Conservation (phyloP, 2,888 invertebrate genomes). For the Diogma glabrata region DNA sequence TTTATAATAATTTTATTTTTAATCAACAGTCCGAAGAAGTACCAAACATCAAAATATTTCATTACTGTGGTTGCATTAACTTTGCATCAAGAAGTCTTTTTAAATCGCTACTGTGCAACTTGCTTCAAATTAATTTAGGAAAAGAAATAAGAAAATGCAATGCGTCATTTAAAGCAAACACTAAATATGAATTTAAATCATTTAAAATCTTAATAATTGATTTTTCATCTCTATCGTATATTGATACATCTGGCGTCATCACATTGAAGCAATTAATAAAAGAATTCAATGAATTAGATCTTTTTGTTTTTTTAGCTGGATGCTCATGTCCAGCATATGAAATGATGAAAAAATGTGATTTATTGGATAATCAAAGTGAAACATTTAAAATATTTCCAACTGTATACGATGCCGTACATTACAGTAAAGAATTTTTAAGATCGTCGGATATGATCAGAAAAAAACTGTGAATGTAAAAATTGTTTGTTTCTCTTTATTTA, state of each 20-base stretch:
- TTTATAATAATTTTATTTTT: neutral
- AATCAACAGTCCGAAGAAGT: conserved; percentile 42
- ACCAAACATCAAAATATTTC: conserved; percentile 47
- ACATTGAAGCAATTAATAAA: conserved; percentile 36
- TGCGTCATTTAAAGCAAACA: conserved; percentile 8
- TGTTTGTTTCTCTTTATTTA: no score
- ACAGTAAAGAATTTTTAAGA: conserved; percentile 12
- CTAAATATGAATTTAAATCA: conserved; percentile 14
- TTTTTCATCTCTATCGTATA: conserved; percentile 44
- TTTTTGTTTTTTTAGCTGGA: conserved; percentile 40
- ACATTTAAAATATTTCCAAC: conserved; percentile 26
- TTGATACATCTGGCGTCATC: conserved; percentile 45
- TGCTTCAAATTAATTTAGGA: conserved; percentile 17
- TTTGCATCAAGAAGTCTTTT: conserved; percentile 46
- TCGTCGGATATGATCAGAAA: no score
- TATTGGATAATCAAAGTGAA: conserved; percentile 27
- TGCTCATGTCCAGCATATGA: conserved; percentile 37
- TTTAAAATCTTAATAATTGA: conserved; percentile 39
- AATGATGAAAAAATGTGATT: conserved; percentile 30
- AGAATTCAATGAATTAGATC: conserved; percentile 39
- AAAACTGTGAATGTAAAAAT: no score
- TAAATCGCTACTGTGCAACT: conserved; percentile 17
- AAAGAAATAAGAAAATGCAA: conserved; percentile 15
- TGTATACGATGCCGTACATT: conserved; percentile 21
- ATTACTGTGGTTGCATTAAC: conserved; percentile 49